Evolutionary conservation across 2,797 vertebrate genomes (phyloP).

Genomic region (Prionace glauca): DNA sequence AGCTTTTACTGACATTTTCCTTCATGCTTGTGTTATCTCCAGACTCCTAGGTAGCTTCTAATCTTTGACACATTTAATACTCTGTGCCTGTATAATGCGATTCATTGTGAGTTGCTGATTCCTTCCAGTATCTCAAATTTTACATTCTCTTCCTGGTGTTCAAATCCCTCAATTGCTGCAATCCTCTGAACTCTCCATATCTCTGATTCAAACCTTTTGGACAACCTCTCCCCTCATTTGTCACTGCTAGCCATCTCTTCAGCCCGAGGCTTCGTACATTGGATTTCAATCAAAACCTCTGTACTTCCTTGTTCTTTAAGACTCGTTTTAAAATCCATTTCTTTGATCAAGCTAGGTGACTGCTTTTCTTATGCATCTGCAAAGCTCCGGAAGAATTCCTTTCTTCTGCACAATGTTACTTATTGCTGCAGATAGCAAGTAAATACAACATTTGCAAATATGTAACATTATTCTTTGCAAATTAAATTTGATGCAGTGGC

Average conservation of each 20-base stretch:
- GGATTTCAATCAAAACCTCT: background rate
- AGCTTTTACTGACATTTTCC: background rate
- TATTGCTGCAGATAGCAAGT: background rate
- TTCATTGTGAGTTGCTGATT: background rate
- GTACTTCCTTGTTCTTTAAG: background rate
- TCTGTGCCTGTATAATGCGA: background rate
- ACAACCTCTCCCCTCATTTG: background rate
- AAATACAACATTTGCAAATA: background rate
- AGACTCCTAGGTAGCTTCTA: background rate
- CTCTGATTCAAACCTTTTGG: background rate
- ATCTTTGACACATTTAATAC: background rate
- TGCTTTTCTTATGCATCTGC: background rate
- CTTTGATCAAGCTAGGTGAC: background rate
- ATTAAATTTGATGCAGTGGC: background rate
- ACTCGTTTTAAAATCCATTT: background rate
- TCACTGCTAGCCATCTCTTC: background rate
- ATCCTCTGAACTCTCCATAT: background rate
- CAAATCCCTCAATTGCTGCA: background rate
- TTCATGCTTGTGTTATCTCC: background rate
- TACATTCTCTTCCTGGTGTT: background rate
- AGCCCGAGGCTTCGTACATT: background rate
- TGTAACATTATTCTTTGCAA: background rate
- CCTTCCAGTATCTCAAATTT: background rate
- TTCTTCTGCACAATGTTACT: background rate
- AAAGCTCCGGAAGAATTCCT: background rate